phyloP scores from a whole-genome alignment of 2,888 invertebrate genomes.

The Luperina testacea region DNA sequence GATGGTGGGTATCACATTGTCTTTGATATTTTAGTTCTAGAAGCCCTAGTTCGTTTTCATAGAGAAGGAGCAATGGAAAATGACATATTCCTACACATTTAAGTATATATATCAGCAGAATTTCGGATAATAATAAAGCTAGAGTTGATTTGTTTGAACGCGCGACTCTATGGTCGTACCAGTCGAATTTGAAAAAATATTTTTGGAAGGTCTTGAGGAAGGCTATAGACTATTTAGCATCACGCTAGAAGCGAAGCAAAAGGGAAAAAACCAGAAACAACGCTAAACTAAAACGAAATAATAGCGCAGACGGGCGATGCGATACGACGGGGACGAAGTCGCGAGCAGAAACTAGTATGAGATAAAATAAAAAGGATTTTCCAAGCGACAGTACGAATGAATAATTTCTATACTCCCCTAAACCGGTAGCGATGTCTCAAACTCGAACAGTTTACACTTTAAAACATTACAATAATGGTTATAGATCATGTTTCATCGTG shows the following conservation, averaged over 20 bases:
- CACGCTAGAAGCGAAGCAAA: too few relatives aligned
- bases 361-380: not conserved
- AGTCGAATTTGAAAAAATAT: too few relatives aligned
- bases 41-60: not conserved
- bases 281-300: too few relatives aligned
- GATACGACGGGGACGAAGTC: too few relatives aligned
- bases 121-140: not conserved
- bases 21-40: not conserved
- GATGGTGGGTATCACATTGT: not conserved
- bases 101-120: not conserved
- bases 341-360: not conserved
- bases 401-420: not conserved
- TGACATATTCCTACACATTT: not conserved
- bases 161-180: too few relatives aligned
- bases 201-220: too few relatives aligned
- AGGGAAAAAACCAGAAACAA: too few relatives aligned
- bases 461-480: not conserved
- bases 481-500: conserved; percentile 8
- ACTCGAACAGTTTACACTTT: not conserved
- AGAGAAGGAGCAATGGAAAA: not conserved
- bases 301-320: too few relatives aligned
- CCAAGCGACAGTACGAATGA: not conserved
- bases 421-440: too few relatives aligned
- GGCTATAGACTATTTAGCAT: too few relatives aligned
- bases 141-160: too few relatives aligned